Evolutionary conservation across 2,888 invertebrate genomes (phyloP).

Genomic region (Microctonus aethiopoides): DNA sequence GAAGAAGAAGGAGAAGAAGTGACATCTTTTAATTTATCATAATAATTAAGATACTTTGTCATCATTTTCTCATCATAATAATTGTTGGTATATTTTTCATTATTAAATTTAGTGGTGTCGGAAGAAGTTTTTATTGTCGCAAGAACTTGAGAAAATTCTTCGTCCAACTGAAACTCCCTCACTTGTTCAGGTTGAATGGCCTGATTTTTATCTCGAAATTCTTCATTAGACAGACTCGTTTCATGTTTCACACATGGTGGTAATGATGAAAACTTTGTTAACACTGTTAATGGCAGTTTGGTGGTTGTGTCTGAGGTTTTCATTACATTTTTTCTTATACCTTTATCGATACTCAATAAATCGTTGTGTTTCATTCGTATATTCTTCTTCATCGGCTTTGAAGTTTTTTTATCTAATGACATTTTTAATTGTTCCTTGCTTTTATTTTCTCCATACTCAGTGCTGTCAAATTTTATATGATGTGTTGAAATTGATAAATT

Average conservation of each 20-base stretch:
- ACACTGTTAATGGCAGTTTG: not conserved
- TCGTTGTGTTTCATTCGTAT: not conserved
- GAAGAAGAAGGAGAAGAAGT: not conserved
- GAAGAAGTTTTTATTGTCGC: not conserved
- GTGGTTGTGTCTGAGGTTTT: constrained; percentile 3
- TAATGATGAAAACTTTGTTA: not conserved
- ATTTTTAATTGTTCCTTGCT: not conserved
- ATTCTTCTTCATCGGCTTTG: not conserved
- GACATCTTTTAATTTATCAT: not conserved
- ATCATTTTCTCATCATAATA: not conserved
- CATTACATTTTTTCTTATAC: not conserved
- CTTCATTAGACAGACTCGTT: constrained; percentile 5
- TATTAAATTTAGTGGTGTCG: not conserved
- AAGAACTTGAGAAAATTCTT: not conserved
- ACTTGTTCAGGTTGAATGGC: not conserved
- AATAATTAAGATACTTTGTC: not conserved
- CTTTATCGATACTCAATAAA: not conserved
- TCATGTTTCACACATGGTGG: constrained; percentile 2
- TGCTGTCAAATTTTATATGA: not conserved
- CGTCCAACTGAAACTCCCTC: not conserved
- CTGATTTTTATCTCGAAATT: not conserved
- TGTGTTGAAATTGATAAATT: not conserved
- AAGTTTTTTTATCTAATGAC: not conserved
- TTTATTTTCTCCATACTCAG: not conserved
- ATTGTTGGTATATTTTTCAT: not conserved